These are phyloP conservation scores for Leguminivora glycinivorella DNA, from an alignment of 1,140 invertebrate species.

Conservation along the genomic window DNA sequence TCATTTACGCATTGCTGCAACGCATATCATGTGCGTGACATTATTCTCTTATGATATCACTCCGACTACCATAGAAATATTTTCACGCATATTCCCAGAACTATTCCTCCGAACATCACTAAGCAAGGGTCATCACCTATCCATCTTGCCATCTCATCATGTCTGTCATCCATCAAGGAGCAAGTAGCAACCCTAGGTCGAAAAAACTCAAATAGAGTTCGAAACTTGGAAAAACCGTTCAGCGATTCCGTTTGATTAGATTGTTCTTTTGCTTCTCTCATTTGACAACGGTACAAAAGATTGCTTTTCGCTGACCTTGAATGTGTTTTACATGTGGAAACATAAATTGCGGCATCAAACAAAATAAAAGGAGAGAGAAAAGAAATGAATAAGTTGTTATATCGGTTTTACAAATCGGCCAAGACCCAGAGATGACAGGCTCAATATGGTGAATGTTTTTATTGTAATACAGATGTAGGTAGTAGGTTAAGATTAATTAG, in stretches of 20 bases:
- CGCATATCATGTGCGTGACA: too few relatives aligned
- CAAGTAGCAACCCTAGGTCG: not conserved
- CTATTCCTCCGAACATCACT: not conserved
- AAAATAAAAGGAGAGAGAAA: not conserved
- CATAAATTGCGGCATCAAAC: not conserved
- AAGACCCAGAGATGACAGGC: too few relatives aligned
- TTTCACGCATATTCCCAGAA: not conserved
- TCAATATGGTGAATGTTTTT: too few relatives aligned
- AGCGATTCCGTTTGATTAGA: not conserved
- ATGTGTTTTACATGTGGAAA: not conserved
- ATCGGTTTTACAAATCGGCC: too few relatives aligned
- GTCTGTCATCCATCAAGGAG: slow-evolving; percentile 9
- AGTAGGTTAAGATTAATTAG: too few relatives aligned
- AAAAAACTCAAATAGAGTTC: slow-evolving; percentile 16
- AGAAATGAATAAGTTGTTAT: too few relatives aligned
- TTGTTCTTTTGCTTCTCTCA: slow-evolving; percentile 1
- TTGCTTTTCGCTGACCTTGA: not conserved
- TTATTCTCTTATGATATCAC: not conserved
- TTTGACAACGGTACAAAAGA: not conserved
- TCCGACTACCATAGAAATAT: not conserved
- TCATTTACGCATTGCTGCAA: too few relatives aligned
- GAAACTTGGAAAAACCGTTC: not conserved
- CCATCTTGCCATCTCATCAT: slow-evolving; percentile 26
- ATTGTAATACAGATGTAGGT: too few relatives aligned
- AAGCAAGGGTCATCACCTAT: not conserved